phyloP scores from a whole-genome alignment of 1,140 invertebrate species.

The Temnothorax curvispinosus region DNA sequence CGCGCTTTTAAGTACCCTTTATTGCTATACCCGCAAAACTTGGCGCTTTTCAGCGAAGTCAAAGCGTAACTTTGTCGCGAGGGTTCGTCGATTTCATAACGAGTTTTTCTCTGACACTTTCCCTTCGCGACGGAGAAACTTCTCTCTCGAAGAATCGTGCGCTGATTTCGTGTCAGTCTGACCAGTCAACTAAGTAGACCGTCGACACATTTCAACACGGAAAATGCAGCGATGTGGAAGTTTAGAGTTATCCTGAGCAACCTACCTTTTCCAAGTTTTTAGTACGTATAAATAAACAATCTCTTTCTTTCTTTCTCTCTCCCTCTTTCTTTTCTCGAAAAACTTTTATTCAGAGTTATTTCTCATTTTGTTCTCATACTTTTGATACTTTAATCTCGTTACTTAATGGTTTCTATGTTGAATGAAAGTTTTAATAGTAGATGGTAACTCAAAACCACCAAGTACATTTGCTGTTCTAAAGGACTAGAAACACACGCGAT shows the following conservation, averaged over 20 bases:
- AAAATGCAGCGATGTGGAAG: not conserved
- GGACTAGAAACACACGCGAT: not conserved
- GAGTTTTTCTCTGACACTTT: not conserved
- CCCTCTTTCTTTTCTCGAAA: not conserved
- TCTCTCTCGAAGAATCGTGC: not conserved
- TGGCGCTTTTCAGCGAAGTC: not conserved
- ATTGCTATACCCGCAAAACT: not conserved
- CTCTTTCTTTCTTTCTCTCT: not conserved
- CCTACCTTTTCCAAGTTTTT: not conserved
- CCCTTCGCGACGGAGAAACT: not conserved
- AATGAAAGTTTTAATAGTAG: not conserved
- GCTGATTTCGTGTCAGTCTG: not conserved
- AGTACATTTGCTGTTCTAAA: not conserved
- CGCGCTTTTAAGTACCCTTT: not conserved
- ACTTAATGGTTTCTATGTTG: not conserved
- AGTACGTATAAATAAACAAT: conserved; percentile 2
- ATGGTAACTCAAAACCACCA: not conserved
- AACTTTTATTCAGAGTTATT: not conserved
- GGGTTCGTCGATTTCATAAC: not conserved
- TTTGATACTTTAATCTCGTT: not conserved
- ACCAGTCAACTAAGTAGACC: no score
- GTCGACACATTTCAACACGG: not conserved
- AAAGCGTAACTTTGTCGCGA: not conserved
- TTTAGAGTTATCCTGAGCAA: not conserved
- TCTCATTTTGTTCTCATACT: not conserved